A percentile compares a stretch with the other conserved stretches of the same genome.
phyloP scores from a whole-genome alignment of 2,797 vertebrate genomes.

The Hafferia zeledoni region DNA sequence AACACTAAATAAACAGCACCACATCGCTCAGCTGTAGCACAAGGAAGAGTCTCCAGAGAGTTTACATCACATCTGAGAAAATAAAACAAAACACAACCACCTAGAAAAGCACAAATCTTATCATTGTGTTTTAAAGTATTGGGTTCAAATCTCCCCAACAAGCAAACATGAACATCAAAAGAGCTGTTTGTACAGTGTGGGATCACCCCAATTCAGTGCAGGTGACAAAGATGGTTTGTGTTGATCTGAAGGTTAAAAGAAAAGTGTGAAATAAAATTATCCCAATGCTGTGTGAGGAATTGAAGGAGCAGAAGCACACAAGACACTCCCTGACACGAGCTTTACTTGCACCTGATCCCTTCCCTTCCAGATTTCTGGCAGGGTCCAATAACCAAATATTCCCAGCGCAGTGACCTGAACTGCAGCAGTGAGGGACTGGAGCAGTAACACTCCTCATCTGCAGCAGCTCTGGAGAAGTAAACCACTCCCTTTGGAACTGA shows the following conservation, averaged over 20 bases:
- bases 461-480: neutral
- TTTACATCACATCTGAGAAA: neutral
- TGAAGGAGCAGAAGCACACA: neutral
- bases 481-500: neutral
- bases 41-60: neutral
- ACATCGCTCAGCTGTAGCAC: neutral
- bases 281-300: neutral
- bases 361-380: neutral
- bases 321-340: neutral
- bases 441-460: neutral
- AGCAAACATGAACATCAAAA: neutral
- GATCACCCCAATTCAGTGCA: neutral
- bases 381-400: neutral
- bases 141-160: neutral
- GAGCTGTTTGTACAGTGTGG: neutral
- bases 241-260: neutral
- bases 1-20: neutral
- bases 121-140: neutral
- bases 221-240: neutral
- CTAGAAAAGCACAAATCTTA: neutral
- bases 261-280: neutral
- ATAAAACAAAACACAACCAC: neutral
- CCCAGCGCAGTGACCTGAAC: neutral
- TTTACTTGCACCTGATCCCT: neutral
- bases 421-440: neutral